These are phyloP conservation scores for Calliphora vomitoria DNA, from an alignment of 2,888 invertebrate genomes.

Conservation along the genomic window DNA sequence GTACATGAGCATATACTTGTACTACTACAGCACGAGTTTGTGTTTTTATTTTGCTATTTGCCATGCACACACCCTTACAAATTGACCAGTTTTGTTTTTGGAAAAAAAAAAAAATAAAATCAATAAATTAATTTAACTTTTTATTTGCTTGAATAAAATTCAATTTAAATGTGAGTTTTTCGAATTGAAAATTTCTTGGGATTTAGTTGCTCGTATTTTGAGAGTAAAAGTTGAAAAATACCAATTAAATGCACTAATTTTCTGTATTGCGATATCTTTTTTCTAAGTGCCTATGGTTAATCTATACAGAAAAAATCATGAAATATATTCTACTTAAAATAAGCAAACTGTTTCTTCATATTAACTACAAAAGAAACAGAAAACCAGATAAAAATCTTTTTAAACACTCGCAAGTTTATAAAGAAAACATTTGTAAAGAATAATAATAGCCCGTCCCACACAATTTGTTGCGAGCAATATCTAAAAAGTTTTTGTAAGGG, in stretches of 20 bases:
- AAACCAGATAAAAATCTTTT: constrained; percentile 15
- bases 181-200: neutral
- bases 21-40: neutral
- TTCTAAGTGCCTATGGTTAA: neutral
- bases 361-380: neutral
- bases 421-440: neutral
- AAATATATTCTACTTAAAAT: neutral
- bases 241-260: neutral
- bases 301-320: neutral
- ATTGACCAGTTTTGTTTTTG: constrained; percentile 17
- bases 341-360: constrained; percentile 14
- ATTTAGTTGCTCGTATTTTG: neutral
- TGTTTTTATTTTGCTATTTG: neutral
- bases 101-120: neutral
- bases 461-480: neutral
- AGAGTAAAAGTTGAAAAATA: neutral
- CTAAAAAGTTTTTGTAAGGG: constrained; percentile 10
- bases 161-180: constrained; percentile 5
- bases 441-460: neutral
- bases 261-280: neutral
- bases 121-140: constrained; percentile 36
- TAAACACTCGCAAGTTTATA: constrained; percentile 12
- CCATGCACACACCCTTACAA: neutral
- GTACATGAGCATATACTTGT: neutral
- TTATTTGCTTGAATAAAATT: constrained; percentile 20